Percentiles rank a stretch among this genome's conserved stretches.
Conservation (phyloP, 2,113 vertebrate species). For the Rhodinocichla rosea region DNA sequence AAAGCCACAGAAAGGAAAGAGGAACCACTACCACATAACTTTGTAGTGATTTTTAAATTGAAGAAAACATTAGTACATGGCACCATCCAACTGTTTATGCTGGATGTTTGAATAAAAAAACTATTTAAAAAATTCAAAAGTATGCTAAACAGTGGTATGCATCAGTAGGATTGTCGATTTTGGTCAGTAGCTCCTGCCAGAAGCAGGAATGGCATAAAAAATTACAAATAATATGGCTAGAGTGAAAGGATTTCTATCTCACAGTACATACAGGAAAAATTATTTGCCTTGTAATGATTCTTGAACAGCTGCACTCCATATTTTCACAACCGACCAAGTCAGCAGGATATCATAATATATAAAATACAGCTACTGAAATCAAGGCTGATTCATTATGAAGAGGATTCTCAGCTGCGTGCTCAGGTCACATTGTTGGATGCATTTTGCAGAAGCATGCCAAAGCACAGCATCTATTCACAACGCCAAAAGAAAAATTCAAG, state of each 20-base stretch:
- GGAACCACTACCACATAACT: neutral
- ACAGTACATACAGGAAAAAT: neutral
- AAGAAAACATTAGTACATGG: neutral
- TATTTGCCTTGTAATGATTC: slow-evolving; percentile 44
- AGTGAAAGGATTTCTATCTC: neutral
- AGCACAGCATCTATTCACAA: neutral
- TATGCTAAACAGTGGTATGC: neutral
- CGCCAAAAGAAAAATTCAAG: slow-evolving; percentile 40
- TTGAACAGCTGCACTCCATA: slow-evolving; percentile 11
- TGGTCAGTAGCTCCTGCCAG: neutral
- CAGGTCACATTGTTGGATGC: neutral
- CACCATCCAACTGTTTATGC: neutral
- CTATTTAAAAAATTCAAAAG: neutral
- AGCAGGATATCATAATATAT: slow-evolving; percentile 17
- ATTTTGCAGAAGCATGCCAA: neutral
- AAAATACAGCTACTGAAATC: slow-evolving; percentile 36
- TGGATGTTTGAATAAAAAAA: neutral
- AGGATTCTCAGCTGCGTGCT: neutral
- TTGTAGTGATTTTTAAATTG: neutral
- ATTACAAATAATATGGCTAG: neutral
- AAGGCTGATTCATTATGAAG: slow-evolving; percentile 10
- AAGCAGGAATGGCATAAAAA: neutral
- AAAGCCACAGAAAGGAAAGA: slow-evolving; percentile 19
- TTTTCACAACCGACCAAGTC: slow-evolving; percentile 21
- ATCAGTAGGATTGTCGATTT: neutral